phyloP scores from a whole-genome alignment of 2,888 invertebrate genomes.

The Cetonia aurata region DNA sequence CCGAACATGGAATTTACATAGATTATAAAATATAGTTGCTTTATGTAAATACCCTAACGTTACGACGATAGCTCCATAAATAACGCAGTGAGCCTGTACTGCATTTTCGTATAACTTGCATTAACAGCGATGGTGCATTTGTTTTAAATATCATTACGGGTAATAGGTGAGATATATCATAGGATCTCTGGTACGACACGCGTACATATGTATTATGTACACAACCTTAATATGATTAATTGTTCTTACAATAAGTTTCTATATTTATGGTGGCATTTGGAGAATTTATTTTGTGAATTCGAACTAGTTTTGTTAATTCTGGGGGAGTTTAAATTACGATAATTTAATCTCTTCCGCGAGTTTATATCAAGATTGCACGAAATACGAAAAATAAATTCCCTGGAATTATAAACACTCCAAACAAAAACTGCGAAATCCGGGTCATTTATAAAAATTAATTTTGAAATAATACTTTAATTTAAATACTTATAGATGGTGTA shows the following conservation, averaged over 20 bases:
- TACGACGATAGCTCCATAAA: slow-evolving; percentile 29
- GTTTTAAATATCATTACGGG: slow-evolving; percentile 39
- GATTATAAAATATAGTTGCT: slow-evolving; percentile 36
- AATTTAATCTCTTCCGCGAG: too few relatives aligned
- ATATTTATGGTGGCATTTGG: too few relatives aligned
- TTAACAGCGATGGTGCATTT: slow-evolving; percentile 32
- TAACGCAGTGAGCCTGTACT: slow-evolving; percentile 9
- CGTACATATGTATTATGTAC: slow-evolving; percentile 10
- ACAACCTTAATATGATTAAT: slow-evolving; percentile 16
- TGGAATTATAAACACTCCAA: too few relatives aligned
- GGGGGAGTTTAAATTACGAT: too few relatives aligned
- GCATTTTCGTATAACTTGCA: slow-evolving; percentile 27
- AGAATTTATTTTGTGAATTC: too few relatives aligned
- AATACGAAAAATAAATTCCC: too few relatives aligned
- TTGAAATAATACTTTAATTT: too few relatives aligned
- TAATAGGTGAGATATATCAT: slow-evolving; percentile 40
- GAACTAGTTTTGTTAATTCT: too few relatives aligned
- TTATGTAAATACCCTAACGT: slow-evolving; percentile 35
- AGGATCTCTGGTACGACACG: background rate
- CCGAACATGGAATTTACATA: slow-evolving; percentile 30
- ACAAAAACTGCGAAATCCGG: too few relatives aligned
- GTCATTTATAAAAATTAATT: too few relatives aligned
- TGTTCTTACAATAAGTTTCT: background rate
- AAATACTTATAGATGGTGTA: too few relatives aligned
- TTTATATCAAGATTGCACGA: too few relatives aligned